A percentile compares a stretch with the other conserved stretches of the same genome.
Evolutionary conservation across 2,797 vertebrate genomes (phyloP).

Genomic region (Mustela erminea): DNA sequence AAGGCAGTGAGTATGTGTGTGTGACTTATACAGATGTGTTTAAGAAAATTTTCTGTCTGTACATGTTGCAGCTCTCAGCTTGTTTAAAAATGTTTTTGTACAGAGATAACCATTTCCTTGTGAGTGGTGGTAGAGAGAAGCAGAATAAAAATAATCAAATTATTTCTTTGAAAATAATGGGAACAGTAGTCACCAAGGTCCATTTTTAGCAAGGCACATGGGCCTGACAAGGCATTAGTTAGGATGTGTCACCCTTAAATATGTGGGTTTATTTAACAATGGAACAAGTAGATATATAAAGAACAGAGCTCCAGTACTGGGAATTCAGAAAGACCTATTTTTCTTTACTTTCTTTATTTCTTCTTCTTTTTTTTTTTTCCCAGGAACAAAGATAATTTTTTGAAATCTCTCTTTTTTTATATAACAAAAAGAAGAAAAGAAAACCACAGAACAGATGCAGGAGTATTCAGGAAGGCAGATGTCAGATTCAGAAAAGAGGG

Average conservation of each 20-base stretch:
- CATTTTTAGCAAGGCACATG: constrained; percentile 71
- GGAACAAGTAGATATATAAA: constrained; percentile 77
- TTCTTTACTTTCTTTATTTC: not conserved
- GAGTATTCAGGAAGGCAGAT: constrained; percentile 16
- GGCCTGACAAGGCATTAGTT: constrained; percentile 72
- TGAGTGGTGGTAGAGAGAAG: constrained; percentile 53
- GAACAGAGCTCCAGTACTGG: constrained; percentile 44
- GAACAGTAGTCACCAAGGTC: constrained; percentile 65
- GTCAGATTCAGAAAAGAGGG: not conserved
- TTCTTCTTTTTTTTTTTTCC: not conserved
- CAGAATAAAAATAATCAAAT: constrained; percentile 78
- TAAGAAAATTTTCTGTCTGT: constrained; percentile 20
- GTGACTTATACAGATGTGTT: constrained; percentile 38
- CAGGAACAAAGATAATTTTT: constrained; percentile 14
- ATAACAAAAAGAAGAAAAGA: constrained; percentile 60
- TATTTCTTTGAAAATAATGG: constrained; percentile 70
- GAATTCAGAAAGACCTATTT: constrained; percentile 65
- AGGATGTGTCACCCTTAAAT: constrained; percentile 75
- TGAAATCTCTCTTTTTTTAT: constrained; percentile 30
- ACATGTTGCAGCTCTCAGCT: not conserved
- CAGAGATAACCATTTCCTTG: constrained; percentile 48
- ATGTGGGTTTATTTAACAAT: constrained; percentile 79
- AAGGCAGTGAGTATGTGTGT: constrained; percentile 11
- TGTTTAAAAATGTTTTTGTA: constrained; percentile 40
- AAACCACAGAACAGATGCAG: constrained; percentile 49